Evolutionary conservation across 2,113 vertebrate species (phyloP).

Genomic region (Phrynosoma blainvillii): DNA sequence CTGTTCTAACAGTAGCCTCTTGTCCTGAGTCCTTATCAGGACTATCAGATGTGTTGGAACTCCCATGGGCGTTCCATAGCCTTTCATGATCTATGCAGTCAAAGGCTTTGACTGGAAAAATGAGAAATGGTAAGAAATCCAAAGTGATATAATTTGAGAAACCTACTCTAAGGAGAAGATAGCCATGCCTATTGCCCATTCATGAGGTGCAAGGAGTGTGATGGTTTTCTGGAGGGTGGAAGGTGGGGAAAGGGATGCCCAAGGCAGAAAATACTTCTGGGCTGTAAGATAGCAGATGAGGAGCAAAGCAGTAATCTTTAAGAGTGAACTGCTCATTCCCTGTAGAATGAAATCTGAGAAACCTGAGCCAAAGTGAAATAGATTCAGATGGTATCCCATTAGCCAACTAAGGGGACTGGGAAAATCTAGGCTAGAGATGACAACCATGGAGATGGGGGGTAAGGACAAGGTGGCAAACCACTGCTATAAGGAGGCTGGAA

Average conservation of each 20-base stretch:
- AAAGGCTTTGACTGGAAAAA: neutral
- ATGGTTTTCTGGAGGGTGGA: neutral
- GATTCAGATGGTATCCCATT: neutral
- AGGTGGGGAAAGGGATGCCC: neutral
- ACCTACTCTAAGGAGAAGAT: neutral
- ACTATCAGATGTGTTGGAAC: too few relatives aligned
- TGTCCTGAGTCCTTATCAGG: too few relatives aligned
- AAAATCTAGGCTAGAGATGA: neutral
- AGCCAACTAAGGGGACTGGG: neutral
- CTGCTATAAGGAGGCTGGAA: neutral
- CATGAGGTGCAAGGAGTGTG: neutral
- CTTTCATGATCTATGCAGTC: too few relatives aligned
- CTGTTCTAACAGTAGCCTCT: too few relatives aligned
- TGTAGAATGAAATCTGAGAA: neutral
- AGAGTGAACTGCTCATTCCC: neutral
- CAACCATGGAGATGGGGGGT: too few relatives aligned
- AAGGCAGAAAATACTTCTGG: neutral
- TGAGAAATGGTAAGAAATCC: neutral
- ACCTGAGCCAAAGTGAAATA: neutral
- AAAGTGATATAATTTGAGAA: neutral
- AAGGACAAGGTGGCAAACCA: neutral
- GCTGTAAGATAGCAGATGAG: neutral
- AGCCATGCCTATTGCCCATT: neutral
- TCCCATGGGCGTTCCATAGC: too few relatives aligned
- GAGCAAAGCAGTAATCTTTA: neutral